A percentile compares a stretch with the other conserved stretches of the same genome.
These are phyloP conservation scores for Hydrolagus affinis DNA, from an alignment of 2,113 vertebrate genomes.

Conservation along the genomic window DNA sequence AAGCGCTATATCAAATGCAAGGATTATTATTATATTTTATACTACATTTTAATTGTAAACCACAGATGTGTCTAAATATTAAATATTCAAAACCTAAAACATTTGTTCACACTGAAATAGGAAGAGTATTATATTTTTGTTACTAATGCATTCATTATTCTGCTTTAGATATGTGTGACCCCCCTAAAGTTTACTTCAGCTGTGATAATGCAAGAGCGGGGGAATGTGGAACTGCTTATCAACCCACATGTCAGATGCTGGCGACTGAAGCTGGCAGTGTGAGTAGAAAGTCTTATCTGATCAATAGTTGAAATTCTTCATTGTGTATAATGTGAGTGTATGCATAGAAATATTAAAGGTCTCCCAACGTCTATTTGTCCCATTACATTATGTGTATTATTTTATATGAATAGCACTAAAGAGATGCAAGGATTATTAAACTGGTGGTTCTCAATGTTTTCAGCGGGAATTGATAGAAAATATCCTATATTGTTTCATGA, in stretches of 20 bases:
- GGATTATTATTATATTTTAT: not conserved
- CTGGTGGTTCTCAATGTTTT: no score
- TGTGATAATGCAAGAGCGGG: constrained; percentile 39
- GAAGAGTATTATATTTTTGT: not conserved
- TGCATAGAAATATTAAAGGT: no score
- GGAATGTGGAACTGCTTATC: constrained; percentile 58
- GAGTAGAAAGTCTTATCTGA: not conserved
- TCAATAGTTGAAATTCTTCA: not conserved
- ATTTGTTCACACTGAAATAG: not conserved
- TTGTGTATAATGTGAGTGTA: no score
- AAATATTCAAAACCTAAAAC: not conserved
- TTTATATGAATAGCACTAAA: no score
- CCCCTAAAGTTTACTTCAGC: constrained; percentile 54
- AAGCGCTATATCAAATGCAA: no score
- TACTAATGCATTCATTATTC: not conserved
- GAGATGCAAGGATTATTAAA: no score
- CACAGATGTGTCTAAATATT: not conserved
- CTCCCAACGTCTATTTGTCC: no score
- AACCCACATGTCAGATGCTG: constrained; percentile 60
- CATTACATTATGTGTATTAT: no score
- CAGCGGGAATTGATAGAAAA: no score
- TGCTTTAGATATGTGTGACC: constrained; percentile 48
- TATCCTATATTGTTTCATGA: no score
- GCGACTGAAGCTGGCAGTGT: constrained; percentile 18
- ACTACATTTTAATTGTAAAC: not conserved